Base-by-base conservation (phyloP, 1,140 invertebrate genomes). In the Drosophila pseudoananassae region DNA sequence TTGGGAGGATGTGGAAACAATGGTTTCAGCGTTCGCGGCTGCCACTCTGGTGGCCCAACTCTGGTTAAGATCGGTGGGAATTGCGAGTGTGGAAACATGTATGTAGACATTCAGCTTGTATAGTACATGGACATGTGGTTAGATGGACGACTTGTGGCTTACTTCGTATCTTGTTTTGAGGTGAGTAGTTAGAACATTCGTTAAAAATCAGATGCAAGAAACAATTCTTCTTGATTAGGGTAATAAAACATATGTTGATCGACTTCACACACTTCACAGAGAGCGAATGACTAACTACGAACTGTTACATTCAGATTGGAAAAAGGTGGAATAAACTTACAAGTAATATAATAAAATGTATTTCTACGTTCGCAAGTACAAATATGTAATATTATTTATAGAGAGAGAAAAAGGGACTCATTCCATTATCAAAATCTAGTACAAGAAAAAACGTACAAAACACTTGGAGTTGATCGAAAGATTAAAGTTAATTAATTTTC, bases 231-330 rank as follows among this genome's bases (percentile, higher is more conserved):
- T 54, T 17, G 31, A 56, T 38, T 38, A 38, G 29, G 40, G 40
- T 36, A 47, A 56, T 20, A 20, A 38, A 38, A 15, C 5, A 27
- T 27, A 51, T 64, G 31, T 47, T 46, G 59, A 53, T 38, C 47
- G 51, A 70, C 40, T 43, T 14, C 40, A 43, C 40, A 43, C 63
- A 73, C 47, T 59, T 60, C 53, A 66, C 58, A 54, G 51, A 69
- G 73, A 71, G 56, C 72, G 78, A 60, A 63, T 58, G 36, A 65
- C 81, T 84, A 84, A 81, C 81, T 84, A 84, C 81, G 47, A 76
- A 85, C 65, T 56, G 75, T 74, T 64, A 84, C 82, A 84, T 59
- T 66, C 51, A 84, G 73, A 84, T 64, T 66, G 49, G 51, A 36
- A 36, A 59, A 71, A 53, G 55, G 64, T 69, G 72, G 36, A 85